Evolutionary conservation across 1,140 invertebrate genomes (phyloP).

Genomic region (Hesperophylax magnus): DNA sequence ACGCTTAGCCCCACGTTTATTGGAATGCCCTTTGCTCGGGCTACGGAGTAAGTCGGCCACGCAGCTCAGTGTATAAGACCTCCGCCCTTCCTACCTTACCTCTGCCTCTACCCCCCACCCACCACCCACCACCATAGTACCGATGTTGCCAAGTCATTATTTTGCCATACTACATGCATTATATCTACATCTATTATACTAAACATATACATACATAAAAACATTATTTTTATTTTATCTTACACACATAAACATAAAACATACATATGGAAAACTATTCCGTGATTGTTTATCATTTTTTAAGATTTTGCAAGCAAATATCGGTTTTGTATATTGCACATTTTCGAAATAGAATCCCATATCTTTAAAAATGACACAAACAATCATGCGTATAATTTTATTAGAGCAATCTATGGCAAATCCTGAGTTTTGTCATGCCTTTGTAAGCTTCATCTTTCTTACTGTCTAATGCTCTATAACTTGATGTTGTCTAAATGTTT

Average conservation of each 20-base stretch:
- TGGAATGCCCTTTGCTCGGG: constrained; percentile 97
- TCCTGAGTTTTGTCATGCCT: constrained; percentile 47
- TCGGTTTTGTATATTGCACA: not conserved
- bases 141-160: constrained; percentile 34
- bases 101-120: constrained; percentile 20
- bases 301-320: not conserved
- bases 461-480: constrained; percentile 44
- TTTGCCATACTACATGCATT: not conserved
- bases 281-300: constrained; percentile 23
- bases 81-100: not conserved
- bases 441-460: constrained; percentile 46
- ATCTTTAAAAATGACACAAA: not conserved
- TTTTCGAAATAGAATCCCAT: not conserved
- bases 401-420: constrained; percentile 35
- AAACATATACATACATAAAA: constrained; percentile 9
- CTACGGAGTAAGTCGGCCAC: constrained; percentile 93
- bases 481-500: constrained; percentile 45
- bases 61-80: constrained; percentile 36
- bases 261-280: constrained; percentile 16
- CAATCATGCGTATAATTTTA: constrained; percentile 8
- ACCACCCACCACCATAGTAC: not conserved
- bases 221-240: constrained; percentile 18
- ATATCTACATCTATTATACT: not conserved
- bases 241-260: not conserved
- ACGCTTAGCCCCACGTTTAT: constrained; percentile 96